phyloP scores from a whole-genome alignment of 2,113 vertebrate genomes.

The Forbesichthys papilliferus region DNA sequence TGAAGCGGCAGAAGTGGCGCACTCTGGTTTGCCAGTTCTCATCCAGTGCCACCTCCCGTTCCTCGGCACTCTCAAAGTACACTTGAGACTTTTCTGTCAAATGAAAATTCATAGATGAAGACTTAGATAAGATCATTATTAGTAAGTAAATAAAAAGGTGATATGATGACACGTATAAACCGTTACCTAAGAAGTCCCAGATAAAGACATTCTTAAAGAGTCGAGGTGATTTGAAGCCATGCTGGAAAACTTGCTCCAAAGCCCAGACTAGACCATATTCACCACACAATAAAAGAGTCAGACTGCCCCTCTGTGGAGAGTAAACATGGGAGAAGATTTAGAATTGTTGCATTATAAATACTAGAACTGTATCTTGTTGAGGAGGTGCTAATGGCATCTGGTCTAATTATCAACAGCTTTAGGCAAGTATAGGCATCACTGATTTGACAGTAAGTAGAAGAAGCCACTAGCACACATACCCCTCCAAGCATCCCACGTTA shows the following conservation, averaged over 20 bases:
- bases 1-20: constrained; percentile 91
- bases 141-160: neutral
- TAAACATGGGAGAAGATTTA: constrained; percentile 11
- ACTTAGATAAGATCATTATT: neutral
- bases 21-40: constrained; percentile 95
- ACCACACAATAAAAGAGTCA: constrained; percentile 93
- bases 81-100: constrained; percentile 93
- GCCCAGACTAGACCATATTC: constrained; percentile 95
- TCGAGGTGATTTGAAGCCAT: constrained; percentile 94
- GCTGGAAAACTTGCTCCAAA: constrained; percentile 95
- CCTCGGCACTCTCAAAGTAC: constrained; percentile 92
- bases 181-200: constrained; percentile 96
- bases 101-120: constrained; percentile 24
- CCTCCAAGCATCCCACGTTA: neutral
- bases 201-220: constrained; percentile 99
- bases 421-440: too few species aligned
- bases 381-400: too few species aligned
- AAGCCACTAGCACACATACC: too few species aligned
- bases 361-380: neutral
- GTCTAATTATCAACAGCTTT: too few species aligned
- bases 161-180: too few species aligned
- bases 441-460: too few species aligned
- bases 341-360: neutral
- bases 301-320: constrained; percentile 83
- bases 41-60: constrained; percentile 83